Evolutionary conservation across 2,113 vertebrate species (phyloP).

Genomic region (Lethenteron reissneri): DNA sequence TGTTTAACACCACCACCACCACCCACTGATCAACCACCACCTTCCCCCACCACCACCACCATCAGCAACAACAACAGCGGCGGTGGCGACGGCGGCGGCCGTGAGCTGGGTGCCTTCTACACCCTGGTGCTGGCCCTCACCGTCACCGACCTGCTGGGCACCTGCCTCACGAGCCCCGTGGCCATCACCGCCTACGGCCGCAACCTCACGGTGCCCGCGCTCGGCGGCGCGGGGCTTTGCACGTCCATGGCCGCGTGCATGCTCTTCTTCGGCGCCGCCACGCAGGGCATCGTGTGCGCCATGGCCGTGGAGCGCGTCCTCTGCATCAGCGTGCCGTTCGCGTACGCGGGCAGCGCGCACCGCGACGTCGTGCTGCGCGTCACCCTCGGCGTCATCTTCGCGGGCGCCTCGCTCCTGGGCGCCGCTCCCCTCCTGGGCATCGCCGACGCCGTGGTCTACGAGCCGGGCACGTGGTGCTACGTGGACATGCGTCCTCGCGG

Average conservation of each 20-base stretch:
- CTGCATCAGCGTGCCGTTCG: conserved; percentile 51
- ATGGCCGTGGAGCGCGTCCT: conserved; percentile 66
- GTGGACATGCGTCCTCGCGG: conserved; percentile 22
- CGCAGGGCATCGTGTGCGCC: conserved; percentile 39
- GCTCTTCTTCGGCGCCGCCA: conserved; percentile 58
- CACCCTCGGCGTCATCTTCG: conserved; percentile 11
- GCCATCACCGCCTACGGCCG: conserved; percentile 34
- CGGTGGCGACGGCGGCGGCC: background rate
- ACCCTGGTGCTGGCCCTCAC: conserved; percentile 41
- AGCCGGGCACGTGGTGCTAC: conserved; percentile 42
- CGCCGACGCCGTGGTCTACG: conserved; percentile 25
- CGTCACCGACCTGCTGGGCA: conserved; percentile 47
- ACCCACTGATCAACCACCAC: too few species aligned
- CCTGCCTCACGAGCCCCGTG: conserved; percentile 39
- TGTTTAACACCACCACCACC: too few species aligned
- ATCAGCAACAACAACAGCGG: too few species aligned
- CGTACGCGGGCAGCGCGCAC: conserved; percentile 40
- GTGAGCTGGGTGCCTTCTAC: conserved; percentile 27
- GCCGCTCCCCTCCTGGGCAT: conserved; percentile 22
- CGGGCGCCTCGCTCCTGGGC: conserved; percentile 25
- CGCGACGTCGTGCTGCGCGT: conserved; percentile 8
- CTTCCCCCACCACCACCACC: too few species aligned
- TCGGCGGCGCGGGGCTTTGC: conserved; percentile 17
- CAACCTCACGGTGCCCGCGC: conserved; percentile 22
- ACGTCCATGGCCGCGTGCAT: conserved; percentile 43